Evolutionary conservation across 30 jellyfish, hydroid and myxozoan genomes (phyloP).

Genomic region (Aurelia aurita): DNA sequence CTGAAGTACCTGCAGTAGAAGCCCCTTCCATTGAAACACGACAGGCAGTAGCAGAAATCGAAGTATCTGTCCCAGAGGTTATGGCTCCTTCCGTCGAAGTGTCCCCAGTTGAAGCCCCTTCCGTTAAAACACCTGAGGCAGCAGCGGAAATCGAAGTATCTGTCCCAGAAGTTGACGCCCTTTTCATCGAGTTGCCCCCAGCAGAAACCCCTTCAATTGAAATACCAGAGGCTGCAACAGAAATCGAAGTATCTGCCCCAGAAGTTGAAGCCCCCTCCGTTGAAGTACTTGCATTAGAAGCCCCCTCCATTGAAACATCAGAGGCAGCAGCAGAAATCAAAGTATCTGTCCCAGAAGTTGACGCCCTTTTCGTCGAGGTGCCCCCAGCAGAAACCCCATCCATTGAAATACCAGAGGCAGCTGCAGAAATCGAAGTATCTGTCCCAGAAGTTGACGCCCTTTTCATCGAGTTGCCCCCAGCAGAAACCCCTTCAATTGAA

Average conservation of each 20-base stretch:
- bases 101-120: too few species aligned
- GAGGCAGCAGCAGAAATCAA: neutral
- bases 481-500: too few species aligned
- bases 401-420: too few species aligned
- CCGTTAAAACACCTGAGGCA: neutral
- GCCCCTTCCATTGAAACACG: too few species aligned
- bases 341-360: neutral
- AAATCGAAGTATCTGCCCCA: neutral
- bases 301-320: neutral
- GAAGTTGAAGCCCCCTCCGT: neutral
- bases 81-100: too few species aligned
- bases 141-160: neutral
- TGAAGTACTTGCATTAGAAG: neutral
- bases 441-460: too few species aligned
- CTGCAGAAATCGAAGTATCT: too few species aligned
- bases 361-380: too few species aligned
- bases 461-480: too few species aligned
- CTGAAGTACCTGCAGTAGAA: neutral
- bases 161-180: neutral
- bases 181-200: neutral
- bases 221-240: neutral
- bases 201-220: slow-evolving; percentile 10
- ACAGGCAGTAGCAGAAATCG: too few species aligned
- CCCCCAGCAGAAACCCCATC: too few species aligned
- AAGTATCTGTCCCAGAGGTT: too few species aligned